phyloP scores from a whole-genome alignment of 2,888 invertebrate genomes.

The Drosophila niveifrons region DNA sequence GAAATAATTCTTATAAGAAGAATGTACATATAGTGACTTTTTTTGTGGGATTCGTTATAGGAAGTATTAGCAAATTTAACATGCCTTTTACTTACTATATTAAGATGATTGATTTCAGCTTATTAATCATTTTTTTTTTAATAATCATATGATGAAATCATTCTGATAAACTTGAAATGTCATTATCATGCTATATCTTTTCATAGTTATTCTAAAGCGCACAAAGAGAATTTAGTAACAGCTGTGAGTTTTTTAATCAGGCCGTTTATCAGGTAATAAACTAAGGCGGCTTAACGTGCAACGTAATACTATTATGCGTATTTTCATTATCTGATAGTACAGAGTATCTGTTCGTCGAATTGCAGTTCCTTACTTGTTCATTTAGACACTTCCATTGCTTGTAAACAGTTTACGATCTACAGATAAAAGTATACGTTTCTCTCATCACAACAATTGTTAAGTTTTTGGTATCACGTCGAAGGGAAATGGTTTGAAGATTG shows the following conservation, averaged over 20 bases:
- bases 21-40: not conserved
- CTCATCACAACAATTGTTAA: slow-evolving; percentile 22
- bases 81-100: no score
- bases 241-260: not conserved
- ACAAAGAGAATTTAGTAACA: not conserved
- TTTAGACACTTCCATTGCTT: slow-evolving; percentile 3
- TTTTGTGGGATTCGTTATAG: not conserved
- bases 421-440: slow-evolving; percentile 44
- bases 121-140: not conserved
- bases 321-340: not conserved
- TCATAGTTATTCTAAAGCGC: not conserved
- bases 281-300: not conserved
- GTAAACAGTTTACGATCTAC: slow-evolving; percentile 37
- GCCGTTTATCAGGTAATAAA: slow-evolving; percentile 1
- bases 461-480: slow-evolving; percentile 41
- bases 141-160: not conserved
- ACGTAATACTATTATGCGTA: not conserved
- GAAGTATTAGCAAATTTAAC: not conserved
- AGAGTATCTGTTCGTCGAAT: not conserved
- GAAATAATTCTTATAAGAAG: no score
- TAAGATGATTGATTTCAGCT: not conserved
- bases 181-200: not conserved
- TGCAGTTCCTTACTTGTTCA: slow-evolving; percentile 28
- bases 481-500: slow-evolving; percentile 26
- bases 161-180: not conserved